phyloP scores from a whole-genome alignment of 92 coral and sea anemone genomes.

The Heteractis magnifica region DNA sequence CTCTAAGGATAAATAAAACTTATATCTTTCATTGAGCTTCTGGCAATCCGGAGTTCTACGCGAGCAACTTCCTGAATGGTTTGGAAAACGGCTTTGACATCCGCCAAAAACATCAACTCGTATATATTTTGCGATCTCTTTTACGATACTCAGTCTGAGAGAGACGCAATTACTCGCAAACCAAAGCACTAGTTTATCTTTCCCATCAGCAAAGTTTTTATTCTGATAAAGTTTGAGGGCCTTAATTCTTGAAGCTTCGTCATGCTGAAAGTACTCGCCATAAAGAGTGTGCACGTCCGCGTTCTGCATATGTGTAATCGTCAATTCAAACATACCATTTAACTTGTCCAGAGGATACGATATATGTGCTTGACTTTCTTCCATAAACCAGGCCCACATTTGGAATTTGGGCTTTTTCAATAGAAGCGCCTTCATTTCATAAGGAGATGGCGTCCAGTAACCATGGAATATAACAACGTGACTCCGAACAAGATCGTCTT shows the following conservation, averaged over 20 bases:
- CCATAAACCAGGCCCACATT: slow-evolving; percentile 25
- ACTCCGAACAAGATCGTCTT: slow-evolving; percentile 19
- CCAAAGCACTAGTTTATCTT: slow-evolving; percentile 35
- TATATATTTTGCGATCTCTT: slow-evolving; percentile 16
- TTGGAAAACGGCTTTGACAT: slow-evolving; percentile 10
- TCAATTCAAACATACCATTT: slow-evolving; percentile 20
- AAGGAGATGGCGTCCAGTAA: background rate
- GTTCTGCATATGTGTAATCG: slow-evolving; percentile 5
- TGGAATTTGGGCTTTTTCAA: slow-evolving; percentile 8
- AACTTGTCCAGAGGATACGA: background rate
- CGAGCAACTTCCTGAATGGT: background rate
- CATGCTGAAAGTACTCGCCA: background rate
- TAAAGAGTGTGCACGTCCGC: background rate
- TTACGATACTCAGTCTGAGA: slow-evolving; percentile 5
- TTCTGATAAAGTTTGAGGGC: background rate
- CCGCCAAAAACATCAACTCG: slow-evolving; percentile 23
- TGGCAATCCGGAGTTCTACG: background rate
- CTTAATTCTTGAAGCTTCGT: background rate
- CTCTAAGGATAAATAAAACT: slow-evolving; percentile 63
- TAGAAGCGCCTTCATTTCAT: background rate
- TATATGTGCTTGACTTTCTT: slow-evolving; percentile 17
- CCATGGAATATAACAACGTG: slow-evolving; percentile 34
- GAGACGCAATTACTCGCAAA: slow-evolving; percentile 25
- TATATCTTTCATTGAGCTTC: slow-evolving; percentile 23
- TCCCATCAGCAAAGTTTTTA: slow-evolving; percentile 23